Evolutionary conservation across 2,888 invertebrate species (phyloP), one percentile per base, ranked within the genome.

Genomic region (Leucophora obtusa): DNA sequence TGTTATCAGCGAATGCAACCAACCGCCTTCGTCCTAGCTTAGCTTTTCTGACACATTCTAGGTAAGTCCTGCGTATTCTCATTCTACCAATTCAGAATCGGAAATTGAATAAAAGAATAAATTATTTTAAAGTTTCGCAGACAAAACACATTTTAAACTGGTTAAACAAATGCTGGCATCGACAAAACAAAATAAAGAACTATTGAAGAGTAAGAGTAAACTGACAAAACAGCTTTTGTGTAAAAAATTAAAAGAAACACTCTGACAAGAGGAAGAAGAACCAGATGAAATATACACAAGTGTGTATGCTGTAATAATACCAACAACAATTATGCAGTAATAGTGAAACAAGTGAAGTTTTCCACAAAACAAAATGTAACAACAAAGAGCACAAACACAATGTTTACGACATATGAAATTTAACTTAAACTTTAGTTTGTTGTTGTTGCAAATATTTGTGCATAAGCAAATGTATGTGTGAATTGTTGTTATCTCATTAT

Each of bases 311-410:
- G 43, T 47, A 47, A 47, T 47, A 47, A 47, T 1, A 21, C n/a
- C 9, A 33, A 66, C 53, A 66, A 15, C 53, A 38, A 33, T 4
- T 24, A 56, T 18, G 7, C 11, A 33, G 28, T 33, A 15, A 56
- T 6, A 50, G 28, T 33, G 8, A 63, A 47, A 56, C 72, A 72
- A 72, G 56, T 72, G 56, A 50, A 72, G 63, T 72, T 47, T 24
- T 63, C 47, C 17, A 50, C 6, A 35, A 33, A 3, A 47, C 28
- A 28, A 65, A 65, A 5, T 3, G 17, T 10, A 50, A 69, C 50
- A 33, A 28, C 9, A 11, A 47, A 47, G 7, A n/a, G n/a, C n/a
- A 47, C 3, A 14, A 47, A 11, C 43, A 11, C 0, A 9, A 38
- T 38, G 11, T 14, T 47, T 3, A n/a, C 11, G 1, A 43, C 43